A percentile compares a stretch with the other conserved stretches of the same genome.
These are phyloP conservation scores for Rhabdomys dilectus DNA, from an alignment of 2,113 vertebrate species.

Conservation along the genomic window DNA sequence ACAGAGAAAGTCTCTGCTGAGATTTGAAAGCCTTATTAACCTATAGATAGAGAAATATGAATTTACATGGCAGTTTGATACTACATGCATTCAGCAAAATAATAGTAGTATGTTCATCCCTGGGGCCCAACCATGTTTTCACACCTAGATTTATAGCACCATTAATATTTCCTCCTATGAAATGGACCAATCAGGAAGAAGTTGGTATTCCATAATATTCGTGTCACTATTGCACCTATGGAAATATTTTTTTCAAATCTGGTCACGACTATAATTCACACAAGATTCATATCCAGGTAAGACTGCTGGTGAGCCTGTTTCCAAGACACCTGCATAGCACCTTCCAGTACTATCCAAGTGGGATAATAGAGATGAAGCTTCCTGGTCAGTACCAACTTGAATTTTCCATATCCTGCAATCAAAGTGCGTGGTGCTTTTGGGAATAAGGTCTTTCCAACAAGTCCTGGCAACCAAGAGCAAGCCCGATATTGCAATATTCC, in stretches of 20 bases:
- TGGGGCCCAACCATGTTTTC: background rate
- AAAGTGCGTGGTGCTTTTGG: too few relatives aligned
- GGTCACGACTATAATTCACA: background rate
- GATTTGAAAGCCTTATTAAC: background rate
- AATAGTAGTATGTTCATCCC: background rate
- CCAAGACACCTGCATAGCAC: background rate
- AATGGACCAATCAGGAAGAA: background rate
- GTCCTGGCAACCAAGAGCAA: background rate
- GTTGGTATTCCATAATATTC: background rate
- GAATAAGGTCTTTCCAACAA: background rate
- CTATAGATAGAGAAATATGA: background rate
- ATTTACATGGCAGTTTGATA: background rate
- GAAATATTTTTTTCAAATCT: background rate
- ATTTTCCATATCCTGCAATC: background rate
- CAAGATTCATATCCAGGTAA: too few relatives aligned
- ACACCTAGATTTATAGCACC: background rate
- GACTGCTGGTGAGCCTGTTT: background rate
- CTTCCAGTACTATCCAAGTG: background rate
- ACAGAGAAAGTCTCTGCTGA: background rate
- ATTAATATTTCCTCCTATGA: background rate
- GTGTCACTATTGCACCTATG: background rate
- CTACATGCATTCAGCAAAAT: background rate
- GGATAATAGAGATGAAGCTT: background rate
- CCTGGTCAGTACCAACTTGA: background rate
- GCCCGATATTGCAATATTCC: too few relatives aligned